Percentiles rank a stretch among this genome's conserved stretches.
Evolutionary conservation across 2,797 vertebrate species (phyloP).

Genomic region (Enteromius anoplus): DNA sequence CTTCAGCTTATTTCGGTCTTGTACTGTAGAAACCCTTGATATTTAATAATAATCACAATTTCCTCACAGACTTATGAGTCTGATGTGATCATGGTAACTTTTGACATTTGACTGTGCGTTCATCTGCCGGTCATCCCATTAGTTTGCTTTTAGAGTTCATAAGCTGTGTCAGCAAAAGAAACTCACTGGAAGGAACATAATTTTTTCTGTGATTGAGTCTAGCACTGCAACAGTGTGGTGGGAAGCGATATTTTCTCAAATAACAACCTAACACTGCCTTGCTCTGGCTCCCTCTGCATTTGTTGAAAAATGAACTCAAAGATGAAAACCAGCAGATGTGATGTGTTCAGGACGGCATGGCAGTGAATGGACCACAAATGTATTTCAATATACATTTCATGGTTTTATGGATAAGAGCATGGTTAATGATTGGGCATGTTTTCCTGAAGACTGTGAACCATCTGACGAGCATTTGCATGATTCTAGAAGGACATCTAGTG

Average conservation of each 20-base stretch:
- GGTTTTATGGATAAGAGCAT: background rate
- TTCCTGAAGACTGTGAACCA: background rate
- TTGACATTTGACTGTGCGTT: background rate
- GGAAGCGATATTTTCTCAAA: constrained; percentile 1
- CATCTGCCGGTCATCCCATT: background rate
- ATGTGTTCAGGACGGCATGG: background rate
- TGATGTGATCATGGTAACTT: background rate
- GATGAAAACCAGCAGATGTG: background rate
- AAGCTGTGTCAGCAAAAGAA: background rate
- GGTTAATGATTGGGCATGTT: background rate
- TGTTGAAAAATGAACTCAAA: background rate
- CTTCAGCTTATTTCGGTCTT: background rate
- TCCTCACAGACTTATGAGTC: background rate
- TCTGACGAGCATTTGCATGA: constrained; percentile 10
- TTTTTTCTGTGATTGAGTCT: background rate
- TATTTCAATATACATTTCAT: background rate
- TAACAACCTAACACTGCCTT: background rate
- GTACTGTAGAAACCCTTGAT: background rate
- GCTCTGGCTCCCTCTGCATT: background rate
- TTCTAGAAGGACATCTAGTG: constrained; percentile 30
- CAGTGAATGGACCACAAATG: background rate
- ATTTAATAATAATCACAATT: background rate
- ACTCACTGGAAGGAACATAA: background rate
- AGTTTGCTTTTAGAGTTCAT: background rate
- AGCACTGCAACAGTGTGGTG: background rate